Base-by-base conservation (phyloP, 2,797 vertebrate genomes). In the Sebastes diaconus region DNA sequence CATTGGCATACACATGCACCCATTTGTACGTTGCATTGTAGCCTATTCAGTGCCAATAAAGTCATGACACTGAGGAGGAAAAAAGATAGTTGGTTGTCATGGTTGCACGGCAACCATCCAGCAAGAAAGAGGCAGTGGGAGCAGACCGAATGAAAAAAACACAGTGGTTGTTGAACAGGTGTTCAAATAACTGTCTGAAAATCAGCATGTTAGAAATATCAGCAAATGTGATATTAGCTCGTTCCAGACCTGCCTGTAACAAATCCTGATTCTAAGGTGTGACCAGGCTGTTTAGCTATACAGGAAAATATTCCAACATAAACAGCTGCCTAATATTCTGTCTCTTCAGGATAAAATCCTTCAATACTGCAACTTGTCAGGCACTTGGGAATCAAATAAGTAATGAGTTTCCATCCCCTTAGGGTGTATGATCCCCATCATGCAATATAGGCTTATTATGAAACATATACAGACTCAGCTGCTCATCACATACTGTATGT, bases 41-140 rank as follows among this genome's bases (percentile, higher is more conserved):
- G 13, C 34, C 36, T 66, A 57, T 58, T 80, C 36, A 57, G 65
- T 25, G 67, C 74, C 87, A 86, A 79, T 79, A 77, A 84, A 75
- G 81, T 75, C 34, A 2, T 2, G 29, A 59, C 34, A 65, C 25
- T 7, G 61, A 75, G 34, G 18, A 67, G 30, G 60, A 64, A 84
- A 84, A 46, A 20, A 57, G 20, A 29, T n/a, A 30, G 16, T 20
- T 34, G 32, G 36, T 92, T 90, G 83, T 90, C 81, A 79, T 86
- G 80, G 89, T 84, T 86, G 77, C 81, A 80, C 32, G 34, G 77
- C 59, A 75, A 25, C 63, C 58, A 27, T 65, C 59, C 71, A 66
- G 50, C 52, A 59, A 68, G 50, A 68, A 57, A 24, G 34, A 73
- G 32, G 42, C n/a, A 29, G 72, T 25, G 6, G 50, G 65, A 75